Evolutionary conservation across 2,113 vertebrate genomes (phyloP).

Genomic region (Hyla sarda): DNA sequence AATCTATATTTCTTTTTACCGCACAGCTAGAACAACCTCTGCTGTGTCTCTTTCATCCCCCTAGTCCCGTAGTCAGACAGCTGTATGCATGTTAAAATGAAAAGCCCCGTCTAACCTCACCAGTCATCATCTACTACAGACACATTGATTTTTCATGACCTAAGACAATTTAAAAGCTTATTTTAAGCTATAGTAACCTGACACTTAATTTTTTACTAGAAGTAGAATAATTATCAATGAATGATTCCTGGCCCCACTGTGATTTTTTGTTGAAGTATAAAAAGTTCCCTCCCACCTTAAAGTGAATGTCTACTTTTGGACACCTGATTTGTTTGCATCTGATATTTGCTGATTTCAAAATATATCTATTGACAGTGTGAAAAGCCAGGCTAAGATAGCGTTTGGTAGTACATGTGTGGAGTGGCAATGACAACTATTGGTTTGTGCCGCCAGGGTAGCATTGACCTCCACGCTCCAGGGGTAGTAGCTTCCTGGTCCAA

Average conservation of each 20-base stretch:
- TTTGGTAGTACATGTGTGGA: no score
- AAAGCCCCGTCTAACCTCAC: constrained; percentile 61
- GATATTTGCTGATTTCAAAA: no score
- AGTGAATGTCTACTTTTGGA: no score
- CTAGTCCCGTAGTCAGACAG: constrained; percentile 53
- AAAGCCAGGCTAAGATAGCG: no score
- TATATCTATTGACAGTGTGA: no score
- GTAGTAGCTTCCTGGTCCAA: no score
- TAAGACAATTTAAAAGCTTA: constrained; percentile 59
- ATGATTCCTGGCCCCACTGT: neutral
- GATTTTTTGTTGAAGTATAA: constrained; percentile 30
- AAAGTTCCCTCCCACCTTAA: no score
- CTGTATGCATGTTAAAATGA: constrained; percentile 49
- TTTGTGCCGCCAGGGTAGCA: no score
- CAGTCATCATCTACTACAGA: constrained; percentile 59
- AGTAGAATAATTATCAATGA: constrained; percentile 4
- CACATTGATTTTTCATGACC: constrained; percentile 53
- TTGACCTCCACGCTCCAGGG: no score
- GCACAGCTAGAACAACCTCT: constrained; percentile 50
- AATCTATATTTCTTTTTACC: constrained; percentile 1
- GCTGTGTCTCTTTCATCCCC: constrained; percentile 61
- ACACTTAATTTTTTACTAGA: neutral
- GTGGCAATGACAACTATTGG: no score
- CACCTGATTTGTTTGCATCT: no score
- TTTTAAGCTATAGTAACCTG: neutral